Evolutionary conservation across 2,797 vertebrate species (phyloP).

Genomic region (Sternarchorhynchus goeldii): DNA sequence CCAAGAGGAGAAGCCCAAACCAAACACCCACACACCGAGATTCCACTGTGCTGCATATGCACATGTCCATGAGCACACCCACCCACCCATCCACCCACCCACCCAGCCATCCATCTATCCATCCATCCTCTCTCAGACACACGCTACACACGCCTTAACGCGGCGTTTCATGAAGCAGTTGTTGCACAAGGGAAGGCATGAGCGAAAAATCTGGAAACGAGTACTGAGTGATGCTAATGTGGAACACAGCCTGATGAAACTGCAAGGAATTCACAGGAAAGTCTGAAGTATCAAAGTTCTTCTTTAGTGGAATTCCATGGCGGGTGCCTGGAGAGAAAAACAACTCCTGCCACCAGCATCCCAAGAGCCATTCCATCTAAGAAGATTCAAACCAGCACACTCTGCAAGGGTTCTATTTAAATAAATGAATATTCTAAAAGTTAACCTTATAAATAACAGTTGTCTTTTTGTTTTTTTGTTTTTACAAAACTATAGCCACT

Average conservation of each 20-base stretch:
- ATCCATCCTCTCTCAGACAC: slow-evolving; percentile 5
- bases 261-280: slow-evolving; percentile 12
- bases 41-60: slow-evolving; percentile 41
- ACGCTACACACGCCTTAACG: slow-evolving; percentile 8
- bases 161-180: slow-evolving; percentile 19
- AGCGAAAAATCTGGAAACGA: slow-evolving; percentile 13
- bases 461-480: no score
- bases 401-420: background rate
- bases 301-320: slow-evolving; percentile 17
- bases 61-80: background rate
- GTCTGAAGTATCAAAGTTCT: background rate
- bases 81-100: background rate
- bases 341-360: slow-evolving; percentile 5
- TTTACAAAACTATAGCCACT: no score
- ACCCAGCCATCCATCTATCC: background rate
- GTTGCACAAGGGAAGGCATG: background rate
- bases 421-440: background rate
- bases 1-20: slow-evolving; percentile 48
- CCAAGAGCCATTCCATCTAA: slow-evolving; percentile 1
- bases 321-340: background rate
- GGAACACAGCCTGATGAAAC: slow-evolving; percentile 31
- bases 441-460: background rate
- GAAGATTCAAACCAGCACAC: background rate
- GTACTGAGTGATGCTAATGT: slow-evolving; percentile 25
- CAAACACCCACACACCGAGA: slow-evolving; percentile 43